Evolutionary conservation across 2,797 vertebrate genomes (phyloP), one percentile per base, ranked within the genome.

Genomic region (Fratercula arctica): DNA sequence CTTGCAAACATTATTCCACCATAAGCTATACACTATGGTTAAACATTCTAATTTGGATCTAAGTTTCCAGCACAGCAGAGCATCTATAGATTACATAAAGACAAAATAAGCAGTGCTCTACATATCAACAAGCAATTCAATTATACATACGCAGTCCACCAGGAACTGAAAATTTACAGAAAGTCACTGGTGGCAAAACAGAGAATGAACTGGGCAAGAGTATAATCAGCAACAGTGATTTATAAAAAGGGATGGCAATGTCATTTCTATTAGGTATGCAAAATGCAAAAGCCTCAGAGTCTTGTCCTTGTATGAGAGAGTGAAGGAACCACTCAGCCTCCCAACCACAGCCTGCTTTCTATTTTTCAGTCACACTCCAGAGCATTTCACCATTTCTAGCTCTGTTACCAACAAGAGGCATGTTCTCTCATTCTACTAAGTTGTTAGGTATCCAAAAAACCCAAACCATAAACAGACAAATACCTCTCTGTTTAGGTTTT

Each of bases 261-360:
- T 83, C 66, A 87, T 46, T 91, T 92, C 67, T 87, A 61, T 67
- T 46, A 93, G 68, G 90, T 94, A 95, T 97, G 96, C 96, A 97
- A 97, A 97, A 90, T 92, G 77, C 45, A 85, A 96, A 97, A 97
- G 95, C 96, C 97, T 97, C 94, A 96, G 94, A 97, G 87, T 41
- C 86, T 73, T 94, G 82, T 88, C 85, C 91, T 33, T 46, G 57
- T 80, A 74, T 45, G n/a, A 93, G 79, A 85, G 91, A 96, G 87
- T 28, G 79, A 95, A 96, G 90, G 92, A 95, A 94, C 87, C 80
- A 92, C 56, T 94, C 87, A 92, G 94, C 83, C 94, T 96, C 94
- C 74, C 92, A 96, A 97, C 96, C 96, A 92, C 97, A 97, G 95
- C 90, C 57, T 83, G 79, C 94, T 97, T 97, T 97, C 96, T 96